These are phyloP conservation scores for Ceuthmochares aereus DNA, from an alignment of 2,113 vertebrate species.

Conservation along the genomic window DNA sequence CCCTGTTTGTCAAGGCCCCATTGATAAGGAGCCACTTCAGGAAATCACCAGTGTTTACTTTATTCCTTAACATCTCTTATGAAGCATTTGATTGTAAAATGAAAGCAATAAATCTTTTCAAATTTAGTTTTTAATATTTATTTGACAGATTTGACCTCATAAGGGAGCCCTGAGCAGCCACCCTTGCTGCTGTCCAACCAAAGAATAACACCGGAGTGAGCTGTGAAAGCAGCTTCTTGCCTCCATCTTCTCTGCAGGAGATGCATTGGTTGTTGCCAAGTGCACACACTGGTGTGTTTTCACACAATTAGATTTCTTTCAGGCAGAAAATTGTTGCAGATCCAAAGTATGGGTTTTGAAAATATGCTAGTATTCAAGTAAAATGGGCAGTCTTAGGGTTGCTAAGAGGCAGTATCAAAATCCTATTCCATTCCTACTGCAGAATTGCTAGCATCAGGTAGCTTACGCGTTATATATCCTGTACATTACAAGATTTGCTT, in stretches of 20 bases:
- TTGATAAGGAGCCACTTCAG: constrained; percentile 14
- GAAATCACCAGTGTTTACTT: constrained; percentile 2
- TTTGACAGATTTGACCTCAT: background rate
- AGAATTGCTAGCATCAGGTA: background rate
- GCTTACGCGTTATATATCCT: background rate
- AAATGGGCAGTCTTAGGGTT: background rate
- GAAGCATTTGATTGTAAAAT: background rate
- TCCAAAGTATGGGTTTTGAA: background rate
- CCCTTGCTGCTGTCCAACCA: background rate
- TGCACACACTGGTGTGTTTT: constrained; percentile 1
- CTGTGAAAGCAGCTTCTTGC: constrained; percentile 6
- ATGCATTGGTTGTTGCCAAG: background rate
- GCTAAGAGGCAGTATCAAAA: constrained; percentile 26
- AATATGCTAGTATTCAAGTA: background rate
- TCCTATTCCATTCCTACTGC: background rate
- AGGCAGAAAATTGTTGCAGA: constrained; percentile 20
- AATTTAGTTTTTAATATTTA: constrained; percentile 19
- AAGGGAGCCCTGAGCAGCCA: background rate
- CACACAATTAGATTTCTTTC: background rate
- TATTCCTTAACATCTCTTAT: background rate
- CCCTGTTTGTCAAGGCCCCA: background rate
- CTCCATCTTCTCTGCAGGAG: constrained; percentile 23
- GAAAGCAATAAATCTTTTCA: constrained; percentile 33
- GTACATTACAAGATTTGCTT: constrained; percentile 55
- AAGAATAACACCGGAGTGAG: background rate